Percentiles rank a stretch among this genome's conserved stretches.
Evolutionary conservation across 2,797 vertebrate genomes (phyloP).

Genomic region (Acanthopagrus latus): DNA sequence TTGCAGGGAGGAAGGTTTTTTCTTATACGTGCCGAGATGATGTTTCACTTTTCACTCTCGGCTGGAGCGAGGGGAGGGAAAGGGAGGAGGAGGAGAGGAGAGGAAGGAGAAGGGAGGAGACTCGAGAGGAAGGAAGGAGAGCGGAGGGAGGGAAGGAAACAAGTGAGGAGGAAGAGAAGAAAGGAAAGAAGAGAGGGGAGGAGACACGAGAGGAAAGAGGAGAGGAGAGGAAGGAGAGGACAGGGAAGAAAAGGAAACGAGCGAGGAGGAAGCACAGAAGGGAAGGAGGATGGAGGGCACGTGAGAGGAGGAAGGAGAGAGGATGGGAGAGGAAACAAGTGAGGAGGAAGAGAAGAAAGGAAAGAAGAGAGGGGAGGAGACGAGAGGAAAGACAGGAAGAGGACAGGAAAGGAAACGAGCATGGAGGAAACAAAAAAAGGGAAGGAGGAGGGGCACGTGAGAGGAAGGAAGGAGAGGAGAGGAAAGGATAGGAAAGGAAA

Average conservation of each 20-base stretch:
- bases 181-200: background rate
- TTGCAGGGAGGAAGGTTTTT: constrained; percentile 88
- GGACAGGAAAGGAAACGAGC: too few species aligned
- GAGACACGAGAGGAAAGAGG: background rate
- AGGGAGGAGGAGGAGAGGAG: background rate
- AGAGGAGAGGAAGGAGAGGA: background rate
- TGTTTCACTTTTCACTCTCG: constrained; percentile 42
- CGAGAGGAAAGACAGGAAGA: accelerated
- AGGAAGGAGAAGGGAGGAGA: background rate
- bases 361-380: too few species aligned
- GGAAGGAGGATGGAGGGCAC: background rate
- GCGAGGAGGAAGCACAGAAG: background rate
- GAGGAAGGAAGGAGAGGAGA: too few species aligned
- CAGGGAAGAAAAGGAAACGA: too few species aligned
- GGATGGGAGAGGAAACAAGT: too few species aligned
- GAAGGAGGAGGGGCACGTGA: background rate
- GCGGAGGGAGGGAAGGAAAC: too few species aligned
- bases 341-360: background rate
- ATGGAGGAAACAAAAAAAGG: background rate
- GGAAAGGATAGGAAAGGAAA: background rate
- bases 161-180: background rate
- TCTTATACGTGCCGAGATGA: constrained; percentile 89
- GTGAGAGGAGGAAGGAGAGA: too few species aligned
- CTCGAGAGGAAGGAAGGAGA: too few species aligned
- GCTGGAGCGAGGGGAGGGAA: background rate